phyloP scores from a whole-genome alignment of 2,888 invertebrate species.

The Blastobasis lacticolella region DNA sequence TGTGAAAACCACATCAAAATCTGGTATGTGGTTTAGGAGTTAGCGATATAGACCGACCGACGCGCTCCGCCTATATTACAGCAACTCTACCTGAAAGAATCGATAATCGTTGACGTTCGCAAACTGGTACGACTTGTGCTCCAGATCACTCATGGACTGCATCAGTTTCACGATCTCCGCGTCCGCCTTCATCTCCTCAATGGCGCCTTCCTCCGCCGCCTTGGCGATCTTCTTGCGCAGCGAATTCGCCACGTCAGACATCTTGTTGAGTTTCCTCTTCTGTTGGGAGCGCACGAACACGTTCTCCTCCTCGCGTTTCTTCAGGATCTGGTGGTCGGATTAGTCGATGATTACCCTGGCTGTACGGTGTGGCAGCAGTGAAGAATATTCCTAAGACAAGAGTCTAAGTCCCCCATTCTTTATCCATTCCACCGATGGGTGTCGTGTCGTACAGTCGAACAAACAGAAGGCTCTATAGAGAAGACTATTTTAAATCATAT shows the following conservation, averaged over 20 bases:
- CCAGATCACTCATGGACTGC: conserved; percentile 78
- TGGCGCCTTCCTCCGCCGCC: conserved; percentile 77
- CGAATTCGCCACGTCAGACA: conserved; percentile 81
- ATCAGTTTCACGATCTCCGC: conserved; percentile 80
- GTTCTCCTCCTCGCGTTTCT: conserved; percentile 91
- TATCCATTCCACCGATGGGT: too few species aligned
- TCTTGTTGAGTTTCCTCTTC: conserved; percentile 82
- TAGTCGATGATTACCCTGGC: too few species aligned
- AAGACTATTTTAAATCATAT: too few species aligned
- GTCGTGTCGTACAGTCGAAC: too few species aligned
- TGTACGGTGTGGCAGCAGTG: too few species aligned
- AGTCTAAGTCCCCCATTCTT: too few species aligned
- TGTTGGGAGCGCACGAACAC: conserved; percentile 85
- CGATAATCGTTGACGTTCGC: conserved; percentile 78
- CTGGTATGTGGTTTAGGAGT: too few species aligned
- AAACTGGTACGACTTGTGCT: conserved; percentile 81
- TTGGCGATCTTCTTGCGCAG: conserved; percentile 78
- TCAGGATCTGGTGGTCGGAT: conserved; percentile 71
- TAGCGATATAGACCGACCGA: too few species aligned
- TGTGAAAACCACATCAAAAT: too few species aligned
- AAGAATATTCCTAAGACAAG: too few species aligned
- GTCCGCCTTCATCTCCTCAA: conserved; percentile 79
- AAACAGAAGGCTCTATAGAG: too few species aligned
- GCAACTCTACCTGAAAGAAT: conserved; percentile 45
- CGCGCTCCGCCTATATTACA: too few species aligned